Percentiles rank a stretch among this genome's conserved stretches.
phyloP scores from a whole-genome alignment of 1,140 invertebrate species.

The Hycleus cichorii region DNA sequence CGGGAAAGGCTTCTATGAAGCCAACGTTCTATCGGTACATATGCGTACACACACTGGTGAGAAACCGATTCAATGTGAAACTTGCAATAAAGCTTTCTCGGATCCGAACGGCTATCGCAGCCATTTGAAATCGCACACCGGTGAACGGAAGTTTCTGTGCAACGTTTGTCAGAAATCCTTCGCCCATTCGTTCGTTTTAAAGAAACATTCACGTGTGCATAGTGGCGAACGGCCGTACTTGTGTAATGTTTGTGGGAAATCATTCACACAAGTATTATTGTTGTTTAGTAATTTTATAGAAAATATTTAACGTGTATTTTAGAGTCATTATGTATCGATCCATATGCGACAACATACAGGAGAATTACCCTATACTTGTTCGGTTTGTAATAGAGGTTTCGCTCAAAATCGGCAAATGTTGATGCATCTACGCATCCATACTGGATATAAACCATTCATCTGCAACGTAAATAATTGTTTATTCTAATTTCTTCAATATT shows the following conservation, averaged over 20 bases:
- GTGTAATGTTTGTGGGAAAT: conserved; percentile 30
- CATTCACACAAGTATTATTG: conserved; percentile 10
- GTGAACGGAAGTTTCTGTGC: conserved; percentile 36
- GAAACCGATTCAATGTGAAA: conserved; percentile 40
- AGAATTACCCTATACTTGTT: conserved; percentile 30
- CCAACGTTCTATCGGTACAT: conserved; percentile 25
- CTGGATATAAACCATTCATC: conserved; percentile 22
- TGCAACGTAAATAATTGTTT: conserved; percentile 12
- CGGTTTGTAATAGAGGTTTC: conserved; percentile 32
- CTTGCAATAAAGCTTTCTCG: conserved; percentile 41
- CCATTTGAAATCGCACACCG: conserved; percentile 40
- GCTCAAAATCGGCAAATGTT: conserved; percentile 23
- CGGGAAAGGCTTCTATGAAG: conserved; percentile 27
- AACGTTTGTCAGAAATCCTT: conserved; percentile 32
- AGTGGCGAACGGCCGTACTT: conserved; percentile 31
- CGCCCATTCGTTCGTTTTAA: conserved; percentile 34
- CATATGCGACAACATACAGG: conserved; percentile 28
- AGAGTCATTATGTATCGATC: conserved; percentile 26
- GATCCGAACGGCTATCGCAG: conserved; percentile 39
- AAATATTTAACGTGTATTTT: conserved; percentile 2
- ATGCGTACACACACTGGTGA: conserved; percentile 37
- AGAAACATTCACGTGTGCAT: conserved; percentile 33
- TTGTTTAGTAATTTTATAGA: not conserved
- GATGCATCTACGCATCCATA: conserved; percentile 24
- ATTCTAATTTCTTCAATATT: not conserved